A percentile compares a stretch with the other conserved stretches of the same genome.
Conservation (phyloP, 2,888 invertebrate genomes). For the Heliconius sara region DNA sequence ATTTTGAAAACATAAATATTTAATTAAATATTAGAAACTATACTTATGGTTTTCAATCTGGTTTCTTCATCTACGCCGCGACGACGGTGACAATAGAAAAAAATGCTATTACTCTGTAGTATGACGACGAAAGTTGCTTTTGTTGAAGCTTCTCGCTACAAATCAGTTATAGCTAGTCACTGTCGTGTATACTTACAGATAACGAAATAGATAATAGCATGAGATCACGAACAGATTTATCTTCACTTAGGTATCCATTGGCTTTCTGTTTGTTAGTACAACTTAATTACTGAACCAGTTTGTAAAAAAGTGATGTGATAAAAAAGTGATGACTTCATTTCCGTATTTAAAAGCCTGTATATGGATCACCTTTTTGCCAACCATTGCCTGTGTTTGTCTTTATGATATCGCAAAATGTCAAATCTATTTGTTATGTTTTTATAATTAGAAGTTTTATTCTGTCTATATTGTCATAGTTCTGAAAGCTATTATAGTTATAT, state of each 20-base stretch:
- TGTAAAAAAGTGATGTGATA: constrained; percentile 8
- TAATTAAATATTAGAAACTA: too few species aligned
- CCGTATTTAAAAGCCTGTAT: not conserved
- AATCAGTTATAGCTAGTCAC: constrained; percentile 40
- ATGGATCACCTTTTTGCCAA: not conserved
- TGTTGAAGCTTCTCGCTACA: constrained; percentile 15
- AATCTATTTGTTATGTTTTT: constrained; percentile 3
- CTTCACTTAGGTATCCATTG: constrained; percentile 23
- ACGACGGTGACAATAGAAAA: not conserved
- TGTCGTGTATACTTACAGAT: constrained; percentile 47
- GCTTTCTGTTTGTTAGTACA: constrained; percentile 31
- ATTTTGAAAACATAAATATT: too few species aligned
- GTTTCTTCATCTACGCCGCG: not conserved
- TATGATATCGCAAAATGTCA: not conserved
- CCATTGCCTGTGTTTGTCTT: not conserved
- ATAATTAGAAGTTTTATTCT: not conserved
- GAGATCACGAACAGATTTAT: constrained; percentile 51
- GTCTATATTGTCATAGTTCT: not conserved
- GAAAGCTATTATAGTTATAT: too few species aligned
- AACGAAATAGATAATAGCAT: constrained; percentile 48
- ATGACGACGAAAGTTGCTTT: constrained; percentile 14
- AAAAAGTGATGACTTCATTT: constrained; percentile 37
- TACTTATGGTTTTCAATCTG: not conserved
- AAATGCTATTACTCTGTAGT: not conserved
- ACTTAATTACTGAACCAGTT: constrained; percentile 34